phyloP scores from a whole-genome alignment of 2,888 invertebrate genomes.

The Cremastinae sp. region DNA sequence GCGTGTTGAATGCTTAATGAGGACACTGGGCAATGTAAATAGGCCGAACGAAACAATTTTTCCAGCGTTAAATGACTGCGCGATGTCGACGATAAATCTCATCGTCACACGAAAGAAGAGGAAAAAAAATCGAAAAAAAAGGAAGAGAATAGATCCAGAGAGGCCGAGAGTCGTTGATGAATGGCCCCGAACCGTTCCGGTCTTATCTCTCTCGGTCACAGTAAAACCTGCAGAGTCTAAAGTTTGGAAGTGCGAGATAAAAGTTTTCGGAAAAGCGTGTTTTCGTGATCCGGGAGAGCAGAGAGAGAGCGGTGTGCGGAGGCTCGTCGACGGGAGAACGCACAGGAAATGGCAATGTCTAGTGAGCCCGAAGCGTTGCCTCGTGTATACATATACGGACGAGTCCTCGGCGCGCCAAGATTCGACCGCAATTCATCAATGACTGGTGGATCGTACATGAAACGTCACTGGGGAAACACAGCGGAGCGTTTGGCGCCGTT shows the following conservation, averaged over 20 bases:
- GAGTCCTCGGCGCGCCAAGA: constrained; percentile 31
- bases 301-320: constrained; percentile 7
- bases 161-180: constrained; percentile 38
- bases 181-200: constrained; percentile 32
- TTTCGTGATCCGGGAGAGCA: constrained; percentile 11
- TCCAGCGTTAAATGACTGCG: constrained; percentile 27
- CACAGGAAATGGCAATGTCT: constrained; percentile 31
- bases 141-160: constrained; percentile 18
- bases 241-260: constrained; percentile 39
- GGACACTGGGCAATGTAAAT: constrained; percentile 4
- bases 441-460: constrained; percentile 46
- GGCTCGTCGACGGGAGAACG: constrained; percentile 8
- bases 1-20: constrained; percentile 41
- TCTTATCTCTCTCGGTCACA: constrained; percentile 27
- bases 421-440: constrained; percentile 60
- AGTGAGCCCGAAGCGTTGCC: constrained; percentile 1
- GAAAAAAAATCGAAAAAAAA: neutral
- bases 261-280: constrained; percentile 53
- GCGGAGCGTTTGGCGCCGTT: constrained; percentile 38
- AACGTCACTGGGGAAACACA: constrained; percentile 39
- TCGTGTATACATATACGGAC: constrained; percentile 7
- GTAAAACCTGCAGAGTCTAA: constrained; percentile 29
- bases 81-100: constrained; percentile 35
- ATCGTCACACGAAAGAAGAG: constrained; percentile 1
- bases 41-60: neutral